phyloP scores from a whole-genome alignment of 1,140 invertebrate genomes.

The Macrostomum lignano region DNA sequence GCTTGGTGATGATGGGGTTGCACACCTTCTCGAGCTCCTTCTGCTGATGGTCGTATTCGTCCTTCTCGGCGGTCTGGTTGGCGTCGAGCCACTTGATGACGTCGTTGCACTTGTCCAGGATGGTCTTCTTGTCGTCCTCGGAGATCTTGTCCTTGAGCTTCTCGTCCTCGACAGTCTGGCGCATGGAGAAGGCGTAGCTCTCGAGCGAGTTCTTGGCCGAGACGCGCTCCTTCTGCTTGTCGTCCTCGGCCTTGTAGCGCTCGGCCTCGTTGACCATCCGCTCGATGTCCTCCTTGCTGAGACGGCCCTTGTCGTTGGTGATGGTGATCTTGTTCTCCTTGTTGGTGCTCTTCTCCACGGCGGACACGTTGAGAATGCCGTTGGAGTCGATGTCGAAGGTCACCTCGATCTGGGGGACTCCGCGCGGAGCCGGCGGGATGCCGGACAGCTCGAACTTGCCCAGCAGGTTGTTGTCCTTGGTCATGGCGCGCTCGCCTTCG shows the following conservation, averaged over 20 bases:
- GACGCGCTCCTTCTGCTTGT: conserved; percentile 52
- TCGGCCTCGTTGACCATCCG: conserved; percentile 87
- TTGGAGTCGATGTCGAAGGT: conserved; percentile 38
- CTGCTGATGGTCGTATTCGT: conserved; percentile 68
- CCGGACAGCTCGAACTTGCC: conserved; percentile 74
- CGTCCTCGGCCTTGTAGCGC: conserved; percentile 60
- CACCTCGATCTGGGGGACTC: conserved; percentile 50
- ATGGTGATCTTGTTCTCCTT: conserved; percentile 93
- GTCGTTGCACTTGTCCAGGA: conserved; percentile 66
- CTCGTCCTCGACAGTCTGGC: conserved; percentile 50
- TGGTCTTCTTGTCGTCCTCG: conserved; percentile 51
- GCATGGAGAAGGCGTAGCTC: conserved; percentile 79
- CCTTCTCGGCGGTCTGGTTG: conserved; percentile 60
- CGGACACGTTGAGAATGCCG: conserved; percentile 29
- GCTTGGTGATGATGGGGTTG: conserved; percentile 44
- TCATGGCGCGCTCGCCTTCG: conserved; percentile 35
- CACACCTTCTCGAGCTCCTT: conserved; percentile 50
- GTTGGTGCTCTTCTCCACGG: conserved; percentile 43
- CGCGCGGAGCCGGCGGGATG: conserved; percentile 70
- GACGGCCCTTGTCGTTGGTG: conserved; percentile 80
- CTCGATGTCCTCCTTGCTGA: conserved; percentile 83
- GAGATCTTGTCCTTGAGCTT: conserved; percentile 37
- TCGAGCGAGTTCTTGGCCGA: conserved; percentile 65
- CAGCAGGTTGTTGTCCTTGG: conserved; percentile 44
- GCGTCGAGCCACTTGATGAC: conserved; percentile 72